Evolutionary conservation across 2,113 vertebrate species (phyloP).

Genomic region (Casuarius casuarius): DNA sequence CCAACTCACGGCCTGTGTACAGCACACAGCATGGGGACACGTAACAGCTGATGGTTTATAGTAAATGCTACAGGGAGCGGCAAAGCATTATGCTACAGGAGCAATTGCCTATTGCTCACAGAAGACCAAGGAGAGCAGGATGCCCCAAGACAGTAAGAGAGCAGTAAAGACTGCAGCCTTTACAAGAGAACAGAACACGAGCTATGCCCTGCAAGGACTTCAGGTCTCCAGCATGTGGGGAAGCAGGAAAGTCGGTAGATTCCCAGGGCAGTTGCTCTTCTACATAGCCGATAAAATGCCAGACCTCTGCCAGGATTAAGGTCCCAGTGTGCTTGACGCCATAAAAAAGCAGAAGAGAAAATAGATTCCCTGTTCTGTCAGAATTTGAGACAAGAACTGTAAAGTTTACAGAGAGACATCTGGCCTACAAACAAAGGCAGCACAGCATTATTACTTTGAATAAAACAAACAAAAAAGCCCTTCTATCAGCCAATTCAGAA

Average conservation of each 20-base stretch:
- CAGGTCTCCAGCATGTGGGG: not conserved
- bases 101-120: not conserved
- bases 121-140: not conserved
- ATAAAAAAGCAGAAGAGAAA: not conserved
- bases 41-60: not conserved
- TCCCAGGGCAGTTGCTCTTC: not conserved
- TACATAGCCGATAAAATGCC: not conserved
- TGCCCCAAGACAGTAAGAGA: not conserved
- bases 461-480: not conserved
- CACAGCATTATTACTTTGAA: fast-evolving
- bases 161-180: not conserved
- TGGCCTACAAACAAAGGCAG: not conserved
- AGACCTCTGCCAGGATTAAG: not conserved
- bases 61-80: fast-evolving
- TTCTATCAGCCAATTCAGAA: not conserved
- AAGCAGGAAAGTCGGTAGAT: not conserved
- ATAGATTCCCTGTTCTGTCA: not conserved
- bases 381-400: not conserved
- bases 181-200: not conserved
- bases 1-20: not conserved
- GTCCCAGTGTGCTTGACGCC: not conserved
- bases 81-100: not conserved
- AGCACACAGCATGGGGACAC: fast-evolving
- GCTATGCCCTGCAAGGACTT: not conserved
- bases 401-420: not conserved